Conservation (phyloP, 2,888 invertebrate species). For the Plebejus melissa region DNA sequence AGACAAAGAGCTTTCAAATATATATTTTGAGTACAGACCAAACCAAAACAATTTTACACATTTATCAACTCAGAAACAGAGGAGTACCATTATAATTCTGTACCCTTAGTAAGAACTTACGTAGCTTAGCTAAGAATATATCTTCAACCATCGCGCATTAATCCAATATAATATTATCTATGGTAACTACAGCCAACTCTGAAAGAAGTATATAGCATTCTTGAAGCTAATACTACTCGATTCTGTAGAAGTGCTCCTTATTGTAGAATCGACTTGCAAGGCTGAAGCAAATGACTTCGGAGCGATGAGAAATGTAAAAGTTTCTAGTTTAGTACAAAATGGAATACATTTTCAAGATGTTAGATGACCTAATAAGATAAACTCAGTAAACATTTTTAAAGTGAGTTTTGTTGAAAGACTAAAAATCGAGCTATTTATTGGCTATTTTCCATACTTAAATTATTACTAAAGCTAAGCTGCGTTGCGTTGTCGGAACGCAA, state of each 20-base stretch:
- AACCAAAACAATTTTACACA: no score
- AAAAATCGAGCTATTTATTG: neutral
- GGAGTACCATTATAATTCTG: no score
- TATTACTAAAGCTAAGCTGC: neutral
- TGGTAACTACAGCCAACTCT: neutral
- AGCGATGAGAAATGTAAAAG: neutral
- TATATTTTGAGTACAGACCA: no score
- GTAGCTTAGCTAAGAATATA: no score
- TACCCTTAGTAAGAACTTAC: no score
- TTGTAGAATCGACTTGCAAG: neutral
- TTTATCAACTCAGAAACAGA: no score
- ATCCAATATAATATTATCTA: no score
- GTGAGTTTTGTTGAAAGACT: neutral
- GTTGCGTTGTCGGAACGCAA: no score
- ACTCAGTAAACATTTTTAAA: neutral
- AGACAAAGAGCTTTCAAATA: no score
- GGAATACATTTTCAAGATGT: conserved; percentile 15
- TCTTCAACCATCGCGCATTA: no score
- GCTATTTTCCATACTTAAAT: neutral
- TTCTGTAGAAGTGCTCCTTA: neutral
- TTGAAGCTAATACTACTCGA: neutral
- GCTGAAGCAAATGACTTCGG: neutral
- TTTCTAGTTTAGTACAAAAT: conserved; percentile 10
- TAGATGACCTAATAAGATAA: conserved; percentile 14
- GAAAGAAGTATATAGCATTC: neutral